Evolutionary conservation across 2,888 invertebrate genomes (phyloP), one percentile per base, ranked within the genome.

Genomic region (Halictus ligatus): DNA sequence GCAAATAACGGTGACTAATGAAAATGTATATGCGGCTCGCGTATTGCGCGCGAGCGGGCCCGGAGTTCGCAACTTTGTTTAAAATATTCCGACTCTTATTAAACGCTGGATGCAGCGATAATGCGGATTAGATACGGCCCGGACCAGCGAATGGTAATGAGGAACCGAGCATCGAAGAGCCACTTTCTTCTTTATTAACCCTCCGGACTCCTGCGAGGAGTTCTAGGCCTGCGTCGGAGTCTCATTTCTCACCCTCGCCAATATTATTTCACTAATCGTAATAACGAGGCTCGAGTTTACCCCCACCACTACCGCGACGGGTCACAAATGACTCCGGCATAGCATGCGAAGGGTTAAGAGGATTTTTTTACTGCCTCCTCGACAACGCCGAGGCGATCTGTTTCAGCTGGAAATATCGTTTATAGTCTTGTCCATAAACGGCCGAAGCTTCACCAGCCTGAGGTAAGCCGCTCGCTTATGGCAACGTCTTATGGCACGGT

Each of bases 1-100:
- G 84, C 88, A 80, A 84, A 84, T 84, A 88, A 87, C 83, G 80
- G 80, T 81, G 84, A 84, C 76, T 84, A 87, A 88, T 87, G 87
- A 87, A 87, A 88, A 88, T 77, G 72, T 74, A 82, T 82, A 75
- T 54, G 21, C 74, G 77, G 58, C 46, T 69, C 69, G 50, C 25
- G 21, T 58, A 81, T 73, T 67, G 50, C 8, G 50, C 8, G 54
- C 54, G 67, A 67, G 18, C 40, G 80, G 40, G 35, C 67, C 67
- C 10, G 29, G 29, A 43, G 50, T 73, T 80, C 18, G 73, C 69
- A 74, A 80, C 50, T 75, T 81, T 48, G 73, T 85, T 78, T 71
- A 35, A 85, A 82, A 85, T 77, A 77, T 72, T 67, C 40, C n/a
- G 60, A 15, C 50, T 35, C 40, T 72, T 79, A 79, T 85, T 74